Evolutionary conservation across 2,888 invertebrate species (phyloP).

Genomic region (Hypena proboscidalis): DNA sequence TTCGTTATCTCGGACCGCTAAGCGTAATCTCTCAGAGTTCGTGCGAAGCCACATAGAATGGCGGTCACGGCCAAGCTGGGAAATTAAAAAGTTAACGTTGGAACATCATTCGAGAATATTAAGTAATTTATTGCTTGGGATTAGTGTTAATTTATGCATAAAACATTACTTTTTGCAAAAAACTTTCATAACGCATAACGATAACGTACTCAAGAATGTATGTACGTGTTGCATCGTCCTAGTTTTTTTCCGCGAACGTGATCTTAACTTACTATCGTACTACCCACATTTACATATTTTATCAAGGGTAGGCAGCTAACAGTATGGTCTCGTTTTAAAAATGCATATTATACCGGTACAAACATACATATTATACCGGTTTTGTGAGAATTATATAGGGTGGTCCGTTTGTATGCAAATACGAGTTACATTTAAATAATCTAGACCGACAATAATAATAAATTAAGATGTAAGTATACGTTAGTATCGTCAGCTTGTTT

Average conservation of each 20-base stretch:
- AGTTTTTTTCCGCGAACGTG: conserved; percentile 35
- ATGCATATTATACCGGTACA: conserved; percentile 1
- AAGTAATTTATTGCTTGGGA: conserved; percentile 34
- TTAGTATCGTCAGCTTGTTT: conserved; percentile 5
- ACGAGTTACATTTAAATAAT: conserved; percentile 29
- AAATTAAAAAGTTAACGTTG: conserved; percentile 47
- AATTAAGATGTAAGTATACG: conserved; percentile 26
- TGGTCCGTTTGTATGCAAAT: conserved; percentile 38
- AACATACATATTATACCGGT: conserved; percentile 23
- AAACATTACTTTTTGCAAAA: conserved; percentile 21
- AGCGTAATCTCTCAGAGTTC: conserved; percentile 47
- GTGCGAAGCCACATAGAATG: conserved; percentile 51
- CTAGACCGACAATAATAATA: conserved; percentile 28
- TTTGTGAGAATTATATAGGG: conserved; percentile 28
- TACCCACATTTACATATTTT: conserved; percentile 34
- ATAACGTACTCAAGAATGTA: conserved; percentile 19
- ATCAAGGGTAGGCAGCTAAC: conserved; percentile 47
- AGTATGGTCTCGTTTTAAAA: conserved; percentile 36
- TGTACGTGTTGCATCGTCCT: conserved; percentile 32
- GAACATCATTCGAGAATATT: conserved; percentile 30
- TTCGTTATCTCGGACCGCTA: conserved; percentile 41
- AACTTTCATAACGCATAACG: conserved; percentile 16
- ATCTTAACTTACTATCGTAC: conserved; percentile 31
- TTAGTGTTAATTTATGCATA: conserved; percentile 30
- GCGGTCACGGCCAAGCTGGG: conserved; percentile 48